phyloP scores from a whole-genome alignment of 1,140 invertebrate species.

The Chionoecetes opilio region DNA sequence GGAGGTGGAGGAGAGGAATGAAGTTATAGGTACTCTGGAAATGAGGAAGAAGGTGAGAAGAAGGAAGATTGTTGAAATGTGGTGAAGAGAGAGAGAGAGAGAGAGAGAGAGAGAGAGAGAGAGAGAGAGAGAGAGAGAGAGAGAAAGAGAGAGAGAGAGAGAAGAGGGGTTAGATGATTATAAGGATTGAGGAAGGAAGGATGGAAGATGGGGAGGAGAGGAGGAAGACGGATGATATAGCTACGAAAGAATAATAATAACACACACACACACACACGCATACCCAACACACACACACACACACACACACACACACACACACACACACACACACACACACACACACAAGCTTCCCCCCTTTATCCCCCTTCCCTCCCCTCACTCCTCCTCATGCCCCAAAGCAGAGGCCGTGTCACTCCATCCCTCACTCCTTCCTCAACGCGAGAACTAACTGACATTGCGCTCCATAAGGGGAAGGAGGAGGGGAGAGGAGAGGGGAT shows the following conservation, averaged over 20 bases:
- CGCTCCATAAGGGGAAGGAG: too few relatives aligned
- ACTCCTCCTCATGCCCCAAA: too few relatives aligned
- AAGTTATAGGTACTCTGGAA: neutral
- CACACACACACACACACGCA: too few relatives aligned
- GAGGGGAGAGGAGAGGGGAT: too few relatives aligned
- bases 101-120: neutral
- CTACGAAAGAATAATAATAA: neutral
- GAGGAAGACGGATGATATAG: neutral
- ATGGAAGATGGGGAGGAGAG: neutral
- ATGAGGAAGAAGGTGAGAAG: neutral
- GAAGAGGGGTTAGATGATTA: neutral
- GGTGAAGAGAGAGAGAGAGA: neutral
- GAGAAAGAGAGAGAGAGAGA: neutral
- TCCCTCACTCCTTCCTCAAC: too few relatives aligned
- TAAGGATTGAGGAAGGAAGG: neutral
- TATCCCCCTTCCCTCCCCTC: too few relatives aligned
- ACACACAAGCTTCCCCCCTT: too few relatives aligned
- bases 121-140: neutral
- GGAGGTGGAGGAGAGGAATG: neutral
- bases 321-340: too few relatives aligned
- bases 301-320: too few relatives aligned
- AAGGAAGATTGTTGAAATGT: neutral
- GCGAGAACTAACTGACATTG: too few relatives aligned
- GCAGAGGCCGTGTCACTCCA: too few relatives aligned
- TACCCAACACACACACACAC: too few relatives aligned